These are phyloP conservation scores for Anguilla anguilla DNA, from an alignment of 2,797 vertebrate genomes.

Conservation along the genomic window DNA sequence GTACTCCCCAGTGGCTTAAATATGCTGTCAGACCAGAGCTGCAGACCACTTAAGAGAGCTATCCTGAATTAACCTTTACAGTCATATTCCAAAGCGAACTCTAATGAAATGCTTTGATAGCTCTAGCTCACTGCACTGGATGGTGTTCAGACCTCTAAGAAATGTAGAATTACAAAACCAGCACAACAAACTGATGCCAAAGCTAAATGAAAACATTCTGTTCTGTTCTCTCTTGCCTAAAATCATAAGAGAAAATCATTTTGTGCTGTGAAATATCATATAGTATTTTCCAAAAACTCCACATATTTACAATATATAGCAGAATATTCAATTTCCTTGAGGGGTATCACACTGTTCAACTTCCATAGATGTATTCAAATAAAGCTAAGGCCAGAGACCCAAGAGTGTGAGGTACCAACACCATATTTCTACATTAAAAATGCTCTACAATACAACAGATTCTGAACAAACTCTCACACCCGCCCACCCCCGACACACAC, in stretches of 20 bases:
- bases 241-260: not conserved
- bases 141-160: not conserved
- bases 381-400: not conserved
- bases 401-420: not conserved
- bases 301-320: not conserved
- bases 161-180: not conserved
- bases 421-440: not conserved
- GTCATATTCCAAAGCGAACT: not conserved
- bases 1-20: not conserved
- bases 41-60: conserved; percentile 15
- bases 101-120: not conserved
- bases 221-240: not conserved
- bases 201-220: not conserved
- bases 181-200: not conserved
- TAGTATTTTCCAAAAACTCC: not conserved
- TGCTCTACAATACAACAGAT: not conserved
- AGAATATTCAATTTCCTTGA: not conserved
- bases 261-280: not conserved
- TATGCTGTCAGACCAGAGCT: not conserved
- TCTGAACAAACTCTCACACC: too few species aligned
- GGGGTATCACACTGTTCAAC: not conserved
- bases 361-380: not conserved
- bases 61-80: not conserved
- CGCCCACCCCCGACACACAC: not conserved
- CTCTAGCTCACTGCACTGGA: not conserved